These are phyloP conservation scores for Cyprinodon brontotheroides DNA, from an alignment of 2,113 vertebrate genomes.

Conservation along the genomic window DNA sequence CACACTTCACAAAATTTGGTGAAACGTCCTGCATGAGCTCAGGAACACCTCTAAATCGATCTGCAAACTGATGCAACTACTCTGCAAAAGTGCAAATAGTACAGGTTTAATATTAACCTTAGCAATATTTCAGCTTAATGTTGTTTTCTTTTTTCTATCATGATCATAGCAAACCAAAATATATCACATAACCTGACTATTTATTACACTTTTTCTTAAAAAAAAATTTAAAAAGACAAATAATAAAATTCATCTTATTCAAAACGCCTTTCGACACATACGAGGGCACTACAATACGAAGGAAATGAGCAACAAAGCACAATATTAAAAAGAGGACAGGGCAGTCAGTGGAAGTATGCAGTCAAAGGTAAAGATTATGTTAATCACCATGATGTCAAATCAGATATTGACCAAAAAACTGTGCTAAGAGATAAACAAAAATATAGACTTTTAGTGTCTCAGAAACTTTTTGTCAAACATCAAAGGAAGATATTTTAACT, in stretches of 20 bases:
- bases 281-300: too few species aligned
- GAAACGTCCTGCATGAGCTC: not conserved
- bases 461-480: not conserved
- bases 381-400: not conserved
- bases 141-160: not conserved
- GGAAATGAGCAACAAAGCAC: too few species aligned
- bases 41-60: not conserved
- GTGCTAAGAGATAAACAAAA: not conserved
- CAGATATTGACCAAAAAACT: not conserved
- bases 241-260: too few species aligned
- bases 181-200: too few species aligned
- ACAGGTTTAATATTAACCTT: not conserved
- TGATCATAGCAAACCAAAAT: not conserved
- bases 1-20: not conserved
- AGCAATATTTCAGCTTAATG: not conserved
- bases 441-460: not conserved
- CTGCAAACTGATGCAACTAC: not conserved
- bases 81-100: not conserved
- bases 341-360: too few species aligned
- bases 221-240: not conserved
- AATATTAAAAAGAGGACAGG: too few species aligned
- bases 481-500: not conserved
- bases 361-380: too few species aligned
- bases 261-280: too few species aligned
- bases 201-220: not conserved